phyloP scores from a whole-genome alignment of 2,797 vertebrate genomes.

The Capromys pilorides region DNA sequence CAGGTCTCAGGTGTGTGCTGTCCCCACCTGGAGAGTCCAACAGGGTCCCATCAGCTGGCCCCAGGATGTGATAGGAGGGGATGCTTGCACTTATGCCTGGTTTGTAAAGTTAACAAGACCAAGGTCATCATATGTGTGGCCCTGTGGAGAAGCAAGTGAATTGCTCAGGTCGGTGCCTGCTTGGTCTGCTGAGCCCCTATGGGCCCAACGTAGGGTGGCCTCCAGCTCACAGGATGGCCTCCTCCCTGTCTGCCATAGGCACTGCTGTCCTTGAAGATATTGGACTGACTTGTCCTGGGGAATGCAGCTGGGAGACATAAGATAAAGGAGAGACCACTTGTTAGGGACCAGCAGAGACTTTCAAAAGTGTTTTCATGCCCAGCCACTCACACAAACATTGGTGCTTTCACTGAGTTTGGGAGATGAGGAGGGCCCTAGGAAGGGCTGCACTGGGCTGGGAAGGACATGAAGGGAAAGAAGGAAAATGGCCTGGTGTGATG shows the following conservation, averaged over 20 bases:
- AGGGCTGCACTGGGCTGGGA: background rate
- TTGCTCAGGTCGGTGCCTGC: constrained; percentile 78
- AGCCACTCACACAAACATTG: background rate
- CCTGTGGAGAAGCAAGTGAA: constrained; percentile 93
- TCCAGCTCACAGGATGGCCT: background rate
- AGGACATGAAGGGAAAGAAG: too few relatives aligned
- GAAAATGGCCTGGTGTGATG: too few relatives aligned
- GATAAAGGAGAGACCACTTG: background rate
- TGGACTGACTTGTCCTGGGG: background rate
- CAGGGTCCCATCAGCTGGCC: constrained; percentile 86
- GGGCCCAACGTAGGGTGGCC: background rate
- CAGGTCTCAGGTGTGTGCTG: constrained; percentile 85
- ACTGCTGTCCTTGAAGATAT: background rate
- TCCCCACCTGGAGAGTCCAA: constrained; percentile 83
- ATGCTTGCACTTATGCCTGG: constrained; percentile 93
- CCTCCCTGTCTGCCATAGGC: rapidly evolving
- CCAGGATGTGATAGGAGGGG: constrained; percentile 87
- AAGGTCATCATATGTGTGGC: constrained; percentile 95
- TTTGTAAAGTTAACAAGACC: constrained; percentile 93
- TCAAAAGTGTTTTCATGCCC: background rate
- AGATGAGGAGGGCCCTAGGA: background rate
- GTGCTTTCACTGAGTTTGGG: too few relatives aligned
- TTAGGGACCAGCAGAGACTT: background rate
- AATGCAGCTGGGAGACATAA: rapidly evolving
- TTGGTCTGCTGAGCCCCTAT: constrained; percentile 68